phyloP scores from a whole-genome alignment of 1,140 invertebrate species.

The Mesaphorura yosii region DNA sequence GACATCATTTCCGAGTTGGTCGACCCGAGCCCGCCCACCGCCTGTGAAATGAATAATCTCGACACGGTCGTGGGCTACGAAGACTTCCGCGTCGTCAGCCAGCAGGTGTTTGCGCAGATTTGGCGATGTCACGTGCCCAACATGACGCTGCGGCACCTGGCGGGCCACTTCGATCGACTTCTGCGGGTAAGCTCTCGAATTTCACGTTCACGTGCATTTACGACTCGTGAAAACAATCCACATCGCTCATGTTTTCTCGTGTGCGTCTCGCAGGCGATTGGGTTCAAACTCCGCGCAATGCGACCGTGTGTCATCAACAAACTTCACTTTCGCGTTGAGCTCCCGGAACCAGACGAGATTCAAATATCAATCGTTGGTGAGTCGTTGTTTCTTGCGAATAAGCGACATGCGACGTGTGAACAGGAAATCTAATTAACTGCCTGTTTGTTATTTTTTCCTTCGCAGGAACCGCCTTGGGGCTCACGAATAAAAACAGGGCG shows the following conservation, averaged over 20 bases:
- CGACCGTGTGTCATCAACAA: constrained; percentile 69
- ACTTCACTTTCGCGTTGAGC: constrained; percentile 61
- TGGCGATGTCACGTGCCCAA: constrained; percentile 57
- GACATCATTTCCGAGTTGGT: constrained; percentile 65
- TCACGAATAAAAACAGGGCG: constrained; percentile 46
- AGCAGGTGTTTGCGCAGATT: constrained; percentile 80
- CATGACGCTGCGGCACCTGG: constrained; percentile 35
- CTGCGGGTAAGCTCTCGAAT: constrained; percentile 43
- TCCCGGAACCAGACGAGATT: constrained; percentile 79
- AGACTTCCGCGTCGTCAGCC: constrained; percentile 44
- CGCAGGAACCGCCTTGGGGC: constrained; percentile 55
- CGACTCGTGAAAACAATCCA: no score
- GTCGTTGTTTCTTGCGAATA: no score
- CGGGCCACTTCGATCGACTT: constrained; percentile 52
- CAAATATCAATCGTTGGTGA: constrained; percentile 62
- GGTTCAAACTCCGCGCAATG: constrained; percentile 71
- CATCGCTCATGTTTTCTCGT: no score
- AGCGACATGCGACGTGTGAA: no score
- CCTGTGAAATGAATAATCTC: constrained; percentile 73
- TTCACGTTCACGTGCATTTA: no score
- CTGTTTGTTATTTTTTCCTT: constrained; percentile 20
- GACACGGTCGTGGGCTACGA: constrained; percentile 62
- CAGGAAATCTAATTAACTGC: no score
- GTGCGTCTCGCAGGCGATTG: constrained; percentile 65
- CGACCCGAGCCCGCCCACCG: constrained; percentile 61